Percentiles rank a stretch among this genome's conserved stretches.
These are phyloP conservation scores for Horisme vitalbata DNA, from an alignment of 2,888 invertebrate genomes.

Conservation along the genomic window DNA sequence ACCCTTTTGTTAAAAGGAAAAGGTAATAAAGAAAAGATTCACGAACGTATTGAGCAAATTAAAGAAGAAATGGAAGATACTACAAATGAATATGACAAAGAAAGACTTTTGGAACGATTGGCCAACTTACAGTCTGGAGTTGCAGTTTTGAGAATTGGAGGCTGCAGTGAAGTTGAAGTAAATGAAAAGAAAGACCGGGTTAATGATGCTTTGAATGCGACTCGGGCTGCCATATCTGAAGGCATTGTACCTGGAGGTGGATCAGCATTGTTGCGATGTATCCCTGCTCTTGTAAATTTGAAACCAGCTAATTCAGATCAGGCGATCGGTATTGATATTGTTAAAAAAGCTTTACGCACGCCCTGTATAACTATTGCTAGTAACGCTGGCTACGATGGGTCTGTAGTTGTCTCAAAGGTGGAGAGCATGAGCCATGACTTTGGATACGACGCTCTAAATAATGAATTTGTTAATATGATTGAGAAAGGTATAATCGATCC, in stretches of 20 bases:
- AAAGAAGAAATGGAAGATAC: slow-evolving; percentile 91
- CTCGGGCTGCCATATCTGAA: slow-evolving; percentile 96
- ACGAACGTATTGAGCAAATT: slow-evolving; percentile 90
- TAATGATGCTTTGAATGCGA: slow-evolving; percentile 96
- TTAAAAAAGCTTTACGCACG: slow-evolving; percentile 91
- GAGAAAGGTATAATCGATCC: slow-evolving; percentile 97
- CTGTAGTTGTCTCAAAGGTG: slow-evolving; percentile 94
- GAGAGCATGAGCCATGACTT: slow-evolving; percentile 87
- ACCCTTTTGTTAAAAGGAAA: slow-evolving; percentile 87
- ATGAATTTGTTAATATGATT: slow-evolving; percentile 94
- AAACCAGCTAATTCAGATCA: slow-evolving; percentile 89
- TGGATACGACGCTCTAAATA: slow-evolving; percentile 95
- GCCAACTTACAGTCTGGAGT: slow-evolving; percentile 93
- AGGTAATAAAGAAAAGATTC: slow-evolving; percentile 89
- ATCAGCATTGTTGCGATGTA: slow-evolving; percentile 92
- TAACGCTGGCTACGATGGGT: slow-evolving; percentile 95
- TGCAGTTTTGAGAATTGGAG: slow-evolving; percentile 90
- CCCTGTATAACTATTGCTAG: slow-evolving; percentile 94
- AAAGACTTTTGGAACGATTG: slow-evolving; percentile 93
- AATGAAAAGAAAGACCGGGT: slow-evolving; percentile 98
- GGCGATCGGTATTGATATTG: slow-evolving; percentile 89
- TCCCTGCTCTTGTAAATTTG: slow-evolving; percentile 85
- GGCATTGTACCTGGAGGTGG: slow-evolving; percentile 98
- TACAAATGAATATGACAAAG: slow-evolving; percentile 94
- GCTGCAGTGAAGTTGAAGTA: slow-evolving; percentile 94